phyloP scores from a whole-genome alignment of 2,797 vertebrate species.

The Helarctos malayanus region DNA sequence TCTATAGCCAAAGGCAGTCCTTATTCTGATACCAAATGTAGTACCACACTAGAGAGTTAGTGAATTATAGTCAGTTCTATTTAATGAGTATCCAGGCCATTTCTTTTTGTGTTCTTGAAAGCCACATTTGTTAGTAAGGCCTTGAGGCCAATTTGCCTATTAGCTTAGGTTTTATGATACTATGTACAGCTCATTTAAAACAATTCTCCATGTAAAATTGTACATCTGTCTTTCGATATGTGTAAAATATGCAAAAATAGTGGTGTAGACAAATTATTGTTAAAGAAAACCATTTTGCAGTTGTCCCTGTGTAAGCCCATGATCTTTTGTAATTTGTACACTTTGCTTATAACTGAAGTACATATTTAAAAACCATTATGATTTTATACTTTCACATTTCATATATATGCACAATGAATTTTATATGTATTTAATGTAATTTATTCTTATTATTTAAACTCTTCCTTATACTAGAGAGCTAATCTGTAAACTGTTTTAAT shows the following conservation, averaged over 20 bases:
- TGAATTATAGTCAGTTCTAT: constrained; percentile 65
- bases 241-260: constrained; percentile 43
- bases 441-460: neutral
- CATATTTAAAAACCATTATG: constrained; percentile 16
- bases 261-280: neutral
- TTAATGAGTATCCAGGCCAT: constrained; percentile 53
- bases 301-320: neutral
- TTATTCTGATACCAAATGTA: constrained; percentile 52
- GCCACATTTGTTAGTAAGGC: constrained; percentile 65
- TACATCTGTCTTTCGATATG: constrained; percentile 36
- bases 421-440: neutral
- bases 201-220: constrained; percentile 44
- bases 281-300: neutral
- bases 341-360: constrained; percentile 40
- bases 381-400: constrained; percentile 24
- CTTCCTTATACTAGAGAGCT: neutral
- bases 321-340: constrained; percentile 39
- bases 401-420: neutral
- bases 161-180: constrained; percentile 77
- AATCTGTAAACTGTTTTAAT: neutral
- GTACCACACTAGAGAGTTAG: constrained; percentile 33
- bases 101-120: constrained; percentile 79
- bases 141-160: constrained; percentile 74
- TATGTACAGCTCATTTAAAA: constrained; percentile 75
- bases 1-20: constrained; percentile 16